Base-by-base conservation (phyloP, 2,113 vertebrate species). In the Sinocyclocheilus anshuiensis region DNA sequence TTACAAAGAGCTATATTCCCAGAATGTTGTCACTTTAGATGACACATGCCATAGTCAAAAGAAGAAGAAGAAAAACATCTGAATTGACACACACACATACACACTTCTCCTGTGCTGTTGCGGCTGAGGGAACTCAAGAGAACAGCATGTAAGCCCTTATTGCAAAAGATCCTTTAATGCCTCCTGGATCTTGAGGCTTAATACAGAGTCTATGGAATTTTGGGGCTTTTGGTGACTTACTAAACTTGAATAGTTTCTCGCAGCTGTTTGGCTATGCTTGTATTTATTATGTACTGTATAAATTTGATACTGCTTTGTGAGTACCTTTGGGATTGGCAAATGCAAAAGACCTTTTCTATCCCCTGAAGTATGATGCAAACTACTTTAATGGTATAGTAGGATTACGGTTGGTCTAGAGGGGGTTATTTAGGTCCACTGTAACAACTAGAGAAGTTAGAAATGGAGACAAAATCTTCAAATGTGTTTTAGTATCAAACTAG, bases 151-250 rank as follows among this genome's bases (percentile, higher is more conserved):
- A 26, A 53, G 24, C 75, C 26, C n/a, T 77, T 26, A 53, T 48
- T 53, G 48, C 24, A 53, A 77, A 16, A 77, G 24, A 77, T 77
- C 75, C 75, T 77, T 77, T 77, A 77, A 77, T 77, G 26, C 75
- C 75, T 6, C 6, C 69, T 71, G 69, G 33, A 71, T 71, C 69
- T 71, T 13, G 22, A 45, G 39, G 72, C 39, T 75, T 75, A 75
- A 45, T 75, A 45, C 72, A 13, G 39, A 75, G 39, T 75, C 12
- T 75, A 5, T 71, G 72, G 75, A 53, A 53, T 77, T 29, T 29
- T 8, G 24, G 75, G 75, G 75, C 75, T 53, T 75, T 45, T 77
- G 4, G 24, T 29, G 42, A 77, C 75, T 45, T 12, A 45, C 67
- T 71, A 39, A 71, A 39, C 33, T 39, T 16, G 8, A 39, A 39